phyloP scores from a whole-genome alignment of 2,113 vertebrate species.

The Heliornis fulica region DNA sequence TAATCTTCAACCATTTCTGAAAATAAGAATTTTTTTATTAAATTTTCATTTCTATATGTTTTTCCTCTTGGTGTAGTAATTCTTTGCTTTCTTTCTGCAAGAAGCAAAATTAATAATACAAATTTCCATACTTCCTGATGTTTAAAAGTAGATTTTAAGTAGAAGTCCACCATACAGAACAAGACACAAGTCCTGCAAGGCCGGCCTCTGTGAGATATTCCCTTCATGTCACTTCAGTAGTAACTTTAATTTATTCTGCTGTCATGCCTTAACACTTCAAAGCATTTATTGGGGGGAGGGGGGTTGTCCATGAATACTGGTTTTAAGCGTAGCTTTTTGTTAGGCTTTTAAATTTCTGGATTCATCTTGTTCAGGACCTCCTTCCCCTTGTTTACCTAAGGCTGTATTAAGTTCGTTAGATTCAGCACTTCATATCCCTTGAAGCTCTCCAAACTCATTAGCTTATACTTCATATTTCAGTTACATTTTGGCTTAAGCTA shows the following conservation, averaged over 20 bases:
- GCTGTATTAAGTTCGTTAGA: background rate
- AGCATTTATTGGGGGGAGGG: background rate
- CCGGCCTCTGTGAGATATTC: background rate
- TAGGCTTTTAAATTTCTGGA: background rate
- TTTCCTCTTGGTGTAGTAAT: background rate
- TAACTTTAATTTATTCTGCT: background rate
- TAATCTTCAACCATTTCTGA: background rate
- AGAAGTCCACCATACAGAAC: background rate
- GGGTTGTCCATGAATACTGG: background rate
- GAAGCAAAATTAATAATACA: background rate
- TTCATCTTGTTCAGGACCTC: background rate
- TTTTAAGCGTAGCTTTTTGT: background rate
- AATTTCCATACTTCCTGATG: background rate
- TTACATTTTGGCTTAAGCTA: background rate
- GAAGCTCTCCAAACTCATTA: background rate
- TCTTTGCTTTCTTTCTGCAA: background rate
- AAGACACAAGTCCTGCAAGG: background rate
- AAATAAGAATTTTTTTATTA: background rate
- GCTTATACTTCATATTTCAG: background rate
- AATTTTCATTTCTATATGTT: background rate
- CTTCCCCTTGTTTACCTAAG: rapidly evolving
- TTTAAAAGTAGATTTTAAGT: background rate
- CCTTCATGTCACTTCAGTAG: background rate
- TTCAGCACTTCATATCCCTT: background rate
- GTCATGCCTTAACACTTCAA: background rate